These are phyloP conservation scores for Silurus glanis DNA, from an alignment of 2,113 vertebrate genomes.

Conservation along the genomic window DNA sequence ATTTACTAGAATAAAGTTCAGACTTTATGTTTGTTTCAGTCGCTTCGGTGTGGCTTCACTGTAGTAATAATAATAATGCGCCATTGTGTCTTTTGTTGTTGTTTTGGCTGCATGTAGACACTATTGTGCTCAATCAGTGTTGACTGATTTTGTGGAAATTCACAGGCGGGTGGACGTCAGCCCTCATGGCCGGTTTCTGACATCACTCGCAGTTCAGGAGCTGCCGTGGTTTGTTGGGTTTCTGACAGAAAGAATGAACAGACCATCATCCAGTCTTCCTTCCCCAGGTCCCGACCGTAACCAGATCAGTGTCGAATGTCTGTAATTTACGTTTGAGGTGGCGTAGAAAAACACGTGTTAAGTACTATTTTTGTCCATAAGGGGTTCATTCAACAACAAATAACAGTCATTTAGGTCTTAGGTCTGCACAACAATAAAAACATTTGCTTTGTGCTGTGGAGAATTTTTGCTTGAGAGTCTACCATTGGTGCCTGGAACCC, in stretches of 20 bases:
- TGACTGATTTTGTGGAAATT: slow-evolving; percentile 20
- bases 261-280: slow-evolving; percentile 2
- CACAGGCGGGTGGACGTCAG: background rate
- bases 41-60: background rate
- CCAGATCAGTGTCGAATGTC: slow-evolving; percentile 12
- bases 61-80: slow-evolving; percentile 40
- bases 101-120: slow-evolving; percentile 29
- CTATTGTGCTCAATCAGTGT: slow-evolving; percentile 24
- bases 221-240: slow-evolving; percentile 19
- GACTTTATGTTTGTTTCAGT: slow-evolving; percentile 19
- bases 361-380: slow-evolving; percentile 44
- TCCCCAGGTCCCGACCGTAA: slow-evolving; percentile 24
- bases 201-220: slow-evolving; percentile 14
- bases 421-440: slow-evolving; percentile 33
- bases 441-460: slow-evolving; percentile 15
- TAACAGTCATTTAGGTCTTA: slow-evolving; percentile 48
- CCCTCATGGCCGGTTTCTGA: background rate
- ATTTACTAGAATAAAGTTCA: slow-evolving; percentile 14
- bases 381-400: slow-evolving; percentile 24
- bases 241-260: slow-evolving; percentile 8
- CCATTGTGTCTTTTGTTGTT: slow-evolving; percentile 25
- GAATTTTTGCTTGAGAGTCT: background rate
- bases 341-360: slow-evolving; percentile 36
- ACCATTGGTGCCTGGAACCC: background rate
- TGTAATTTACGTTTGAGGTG: slow-evolving; percentile 44